These are phyloP conservation scores for Lophius americanus DNA, from an alignment of 2,797 vertebrate species.

Conservation along the genomic window DNA sequence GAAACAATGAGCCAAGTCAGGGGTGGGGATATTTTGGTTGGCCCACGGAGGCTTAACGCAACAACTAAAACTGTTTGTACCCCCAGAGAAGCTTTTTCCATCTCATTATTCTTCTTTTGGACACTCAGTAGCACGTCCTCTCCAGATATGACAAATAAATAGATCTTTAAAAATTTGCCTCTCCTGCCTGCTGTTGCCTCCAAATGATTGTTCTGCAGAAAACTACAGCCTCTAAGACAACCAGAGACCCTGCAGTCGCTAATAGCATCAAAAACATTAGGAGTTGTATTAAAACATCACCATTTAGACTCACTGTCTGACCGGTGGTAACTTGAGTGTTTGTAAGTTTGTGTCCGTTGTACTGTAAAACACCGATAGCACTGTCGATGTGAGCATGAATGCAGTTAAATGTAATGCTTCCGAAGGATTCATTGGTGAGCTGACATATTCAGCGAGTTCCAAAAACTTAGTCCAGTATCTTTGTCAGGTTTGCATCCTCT, in stretches of 20 bases:
- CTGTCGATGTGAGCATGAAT: conserved; percentile 37
- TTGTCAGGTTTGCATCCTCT: conserved; percentile 36
- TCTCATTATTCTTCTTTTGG: conserved; percentile 10
- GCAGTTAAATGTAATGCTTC: conserved; percentile 49
- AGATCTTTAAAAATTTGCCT: conserved; percentile 1
- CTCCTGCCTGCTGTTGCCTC: conserved; percentile 26
- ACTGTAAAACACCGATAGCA: conserved; percentile 45
- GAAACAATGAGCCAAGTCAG: background rate
- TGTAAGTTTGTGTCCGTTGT: conserved; percentile 41
- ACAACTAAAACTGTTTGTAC: conserved; percentile 12
- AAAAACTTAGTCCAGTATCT: conserved; percentile 17
- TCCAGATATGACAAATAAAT: background rate
- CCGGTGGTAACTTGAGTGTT: conserved; percentile 54
- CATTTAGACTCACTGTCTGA: conserved; percentile 60
- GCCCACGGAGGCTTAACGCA: conserved; percentile 20
- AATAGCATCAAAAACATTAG: conserved; percentile 69
- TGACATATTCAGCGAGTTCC: conserved; percentile 30
- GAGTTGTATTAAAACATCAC: conserved; percentile 65
- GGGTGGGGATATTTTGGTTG: too few relatives aligned
- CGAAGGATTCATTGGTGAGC: conserved; percentile 49
- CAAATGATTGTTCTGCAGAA: background rate
- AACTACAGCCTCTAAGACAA: conserved; percentile 59
- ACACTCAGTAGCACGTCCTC: background rate
- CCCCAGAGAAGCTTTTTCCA: conserved; percentile 43
- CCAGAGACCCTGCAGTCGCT: conserved; percentile 58